Conservation (phyloP, 2,113 vertebrate genomes). For the Tragulus kanchil region DNA sequence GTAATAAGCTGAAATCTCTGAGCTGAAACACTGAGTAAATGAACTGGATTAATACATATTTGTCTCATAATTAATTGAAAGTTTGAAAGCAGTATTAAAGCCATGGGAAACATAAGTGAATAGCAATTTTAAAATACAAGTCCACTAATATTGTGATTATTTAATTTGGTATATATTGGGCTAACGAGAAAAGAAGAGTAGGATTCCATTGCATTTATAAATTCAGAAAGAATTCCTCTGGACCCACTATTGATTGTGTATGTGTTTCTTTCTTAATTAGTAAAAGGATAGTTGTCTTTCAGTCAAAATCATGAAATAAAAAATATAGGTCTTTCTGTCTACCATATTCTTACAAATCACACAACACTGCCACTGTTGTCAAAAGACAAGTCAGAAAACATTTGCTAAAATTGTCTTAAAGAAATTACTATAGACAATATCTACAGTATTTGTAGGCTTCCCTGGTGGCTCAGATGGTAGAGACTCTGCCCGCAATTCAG, state of each 20-base stretch:
- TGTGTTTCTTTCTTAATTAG: neutral
- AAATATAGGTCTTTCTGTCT: neutral
- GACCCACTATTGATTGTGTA: neutral
- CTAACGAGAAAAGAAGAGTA: constrained; percentile 10
- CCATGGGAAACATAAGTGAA: neutral
- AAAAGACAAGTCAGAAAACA: neutral
- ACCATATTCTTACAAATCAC: neutral
- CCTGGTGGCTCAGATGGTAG: neutral
- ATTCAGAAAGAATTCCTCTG: constrained; percentile 14
- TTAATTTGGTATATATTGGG: neutral
- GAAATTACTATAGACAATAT: neutral
- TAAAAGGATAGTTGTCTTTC: neutral
- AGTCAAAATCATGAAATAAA: constrained; percentile 8
- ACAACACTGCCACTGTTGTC: neutral
- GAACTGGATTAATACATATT: constrained; percentile 51
- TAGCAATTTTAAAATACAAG: neutral
- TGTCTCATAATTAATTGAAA: constrained; percentile 20
- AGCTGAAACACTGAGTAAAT: constrained; percentile 30
- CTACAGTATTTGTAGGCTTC: neutral
- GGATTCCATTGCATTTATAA: neutral
- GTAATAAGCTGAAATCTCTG: neutral
- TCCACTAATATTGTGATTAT: neutral
- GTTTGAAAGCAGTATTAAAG: neutral
- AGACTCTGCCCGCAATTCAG: neutral
- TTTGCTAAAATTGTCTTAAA: neutral